phyloP scores from a whole-genome alignment of 1,140 invertebrate species.

The Lysiphlebus fabarum region DNA sequence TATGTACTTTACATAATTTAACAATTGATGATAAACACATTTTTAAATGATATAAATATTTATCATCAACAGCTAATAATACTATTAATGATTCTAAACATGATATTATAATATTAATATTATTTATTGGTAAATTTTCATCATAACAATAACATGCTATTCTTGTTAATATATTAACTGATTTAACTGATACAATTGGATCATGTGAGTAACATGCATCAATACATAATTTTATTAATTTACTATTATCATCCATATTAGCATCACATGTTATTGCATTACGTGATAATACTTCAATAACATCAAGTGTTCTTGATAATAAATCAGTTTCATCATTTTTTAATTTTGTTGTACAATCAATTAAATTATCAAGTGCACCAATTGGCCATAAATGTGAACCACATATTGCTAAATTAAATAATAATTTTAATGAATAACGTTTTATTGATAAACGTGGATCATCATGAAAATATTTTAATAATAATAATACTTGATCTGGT shows the following conservation, averaged over 20 bases:
- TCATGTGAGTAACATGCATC: conserved; percentile 62
- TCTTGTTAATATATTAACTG: conserved; percentile 65
- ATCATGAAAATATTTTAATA: conserved; percentile 56
- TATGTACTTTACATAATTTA: conserved; percentile 61
- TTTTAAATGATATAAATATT: conserved; percentile 61
- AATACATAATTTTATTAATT: conserved; percentile 43
- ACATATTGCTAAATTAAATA: conserved; percentile 71
- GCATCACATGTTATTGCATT: conserved; percentile 51
- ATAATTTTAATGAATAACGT: conserved; percentile 68
- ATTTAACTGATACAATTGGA: conserved; percentile 64
- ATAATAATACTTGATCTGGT: conserved; percentile 73
- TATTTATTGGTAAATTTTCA: conserved; percentile 62
- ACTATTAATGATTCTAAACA: conserved; percentile 70
- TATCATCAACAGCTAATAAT: conserved; percentile 57
- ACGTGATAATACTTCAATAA: conserved; percentile 52
- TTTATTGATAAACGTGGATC: conserved; percentile 73
- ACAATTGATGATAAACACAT: conserved; percentile 69
- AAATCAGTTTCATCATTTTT: conserved; percentile 40
- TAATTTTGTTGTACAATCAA: conserved; percentile 52
- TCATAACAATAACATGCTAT: conserved; percentile 70
- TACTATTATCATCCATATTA: conserved; percentile 49
- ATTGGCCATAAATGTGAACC: conserved; percentile 81
- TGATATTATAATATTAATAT: conserved; percentile 62
- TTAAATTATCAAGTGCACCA: conserved; percentile 64
- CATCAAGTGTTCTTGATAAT: conserved; percentile 49